Conservation (phyloP, 2,113 vertebrate species). For the Thomomys bottae region DNA sequence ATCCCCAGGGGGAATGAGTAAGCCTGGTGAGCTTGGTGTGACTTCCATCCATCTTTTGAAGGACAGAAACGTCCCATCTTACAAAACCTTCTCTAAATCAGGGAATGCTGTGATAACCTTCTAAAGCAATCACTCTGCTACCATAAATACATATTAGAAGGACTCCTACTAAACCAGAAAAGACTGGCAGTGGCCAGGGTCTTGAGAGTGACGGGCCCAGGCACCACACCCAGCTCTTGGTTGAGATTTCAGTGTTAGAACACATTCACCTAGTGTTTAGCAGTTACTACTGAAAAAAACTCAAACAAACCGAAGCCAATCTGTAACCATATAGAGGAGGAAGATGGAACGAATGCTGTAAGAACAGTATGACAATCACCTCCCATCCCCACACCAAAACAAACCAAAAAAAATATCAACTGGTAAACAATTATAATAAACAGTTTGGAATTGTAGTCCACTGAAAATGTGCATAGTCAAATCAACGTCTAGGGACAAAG, state of each 20-base stretch:
- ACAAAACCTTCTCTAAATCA: background rate
- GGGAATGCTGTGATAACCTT: background rate
- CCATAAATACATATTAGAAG: background rate
- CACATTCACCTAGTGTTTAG: background rate
- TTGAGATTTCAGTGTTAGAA: too few relatives aligned
- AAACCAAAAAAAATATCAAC: background rate
- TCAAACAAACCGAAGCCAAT: background rate
- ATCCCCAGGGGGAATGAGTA: background rate
- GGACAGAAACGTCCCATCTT: background rate
- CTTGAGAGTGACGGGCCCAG: too few relatives aligned
- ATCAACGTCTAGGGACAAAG: background rate
- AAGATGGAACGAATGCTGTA: background rate
- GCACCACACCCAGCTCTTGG: too few relatives aligned
- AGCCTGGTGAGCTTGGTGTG: background rate
- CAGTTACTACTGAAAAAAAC: background rate
- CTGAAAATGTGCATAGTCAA: background rate
- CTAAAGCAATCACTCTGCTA: background rate
- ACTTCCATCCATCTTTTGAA: slow-evolving; percentile 17
- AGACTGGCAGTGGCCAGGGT: background rate
- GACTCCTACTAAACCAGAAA: background rate
- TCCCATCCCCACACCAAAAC: background rate
- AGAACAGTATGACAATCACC: background rate
- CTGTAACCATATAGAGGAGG: background rate
- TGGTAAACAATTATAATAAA: slow-evolving; percentile 19
- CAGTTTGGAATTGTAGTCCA: background rate